These are phyloP conservation scores for Ecdyonurus torrentis DNA, from an alignment of 2,888 invertebrate species.

Conservation along the genomic window DNA sequence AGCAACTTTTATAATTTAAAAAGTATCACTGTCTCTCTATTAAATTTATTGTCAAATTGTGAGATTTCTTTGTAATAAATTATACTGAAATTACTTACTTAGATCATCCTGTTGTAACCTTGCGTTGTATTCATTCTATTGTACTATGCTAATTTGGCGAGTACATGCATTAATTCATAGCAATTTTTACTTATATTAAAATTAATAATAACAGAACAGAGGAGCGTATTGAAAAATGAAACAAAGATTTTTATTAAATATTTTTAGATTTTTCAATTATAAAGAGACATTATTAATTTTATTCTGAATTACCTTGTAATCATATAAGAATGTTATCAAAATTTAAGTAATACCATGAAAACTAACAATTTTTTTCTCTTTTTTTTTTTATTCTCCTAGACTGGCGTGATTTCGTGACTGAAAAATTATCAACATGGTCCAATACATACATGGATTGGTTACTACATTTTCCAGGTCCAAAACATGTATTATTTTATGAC, in stretches of 20 bases:
- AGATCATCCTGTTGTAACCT: too few species aligned
- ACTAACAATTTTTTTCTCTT: background rate
- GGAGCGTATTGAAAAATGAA: too few species aligned
- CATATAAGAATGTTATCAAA: background rate
- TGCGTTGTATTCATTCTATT: too few species aligned
- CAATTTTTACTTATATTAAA: too few species aligned
- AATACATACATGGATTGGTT: conserved; percentile 53
- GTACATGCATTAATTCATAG: too few species aligned
- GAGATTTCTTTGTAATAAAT: too few species aligned
- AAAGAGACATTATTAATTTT: background rate
- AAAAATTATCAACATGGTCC: conserved; percentile 49
- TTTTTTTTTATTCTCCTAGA: conserved; percentile 39
- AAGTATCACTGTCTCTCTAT: background rate
- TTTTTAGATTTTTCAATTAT: background rate
- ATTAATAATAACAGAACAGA: too few species aligned
- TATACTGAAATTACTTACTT: too few species aligned
- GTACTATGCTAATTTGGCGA: too few species aligned
- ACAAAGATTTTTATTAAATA: background rate
- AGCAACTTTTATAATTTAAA: too few species aligned
- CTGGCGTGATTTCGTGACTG: conserved; percentile 52
- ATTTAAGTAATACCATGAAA: too few species aligned
- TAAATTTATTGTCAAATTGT: too few species aligned
- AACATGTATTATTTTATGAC: conserved; percentile 55
- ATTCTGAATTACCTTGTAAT: background rate
- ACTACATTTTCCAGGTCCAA: conserved; percentile 44